A percentile compares a stretch with the other conserved stretches of the same genome.
Evolutionary conservation across 1,140 invertebrate species (phyloP).

Genomic region (Papilio polytes): DNA sequence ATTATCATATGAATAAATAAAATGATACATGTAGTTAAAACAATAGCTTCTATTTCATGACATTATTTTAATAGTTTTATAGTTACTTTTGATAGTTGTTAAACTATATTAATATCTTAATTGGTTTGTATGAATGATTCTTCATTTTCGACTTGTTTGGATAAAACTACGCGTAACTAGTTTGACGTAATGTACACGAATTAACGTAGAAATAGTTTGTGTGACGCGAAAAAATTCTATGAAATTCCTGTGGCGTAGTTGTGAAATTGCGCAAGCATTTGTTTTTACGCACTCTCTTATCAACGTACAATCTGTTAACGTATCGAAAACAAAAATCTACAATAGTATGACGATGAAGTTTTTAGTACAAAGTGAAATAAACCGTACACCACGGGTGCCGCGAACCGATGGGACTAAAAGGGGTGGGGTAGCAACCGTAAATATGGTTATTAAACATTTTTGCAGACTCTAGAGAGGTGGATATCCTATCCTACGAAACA

Average conservation of each 20-base stretch:
- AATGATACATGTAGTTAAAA: no score
- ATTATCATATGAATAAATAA: no score
- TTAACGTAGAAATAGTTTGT: background rate
- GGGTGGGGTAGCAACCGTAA: no score
- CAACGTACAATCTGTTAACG: slow-evolving; percentile 14
- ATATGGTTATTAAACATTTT: no score
- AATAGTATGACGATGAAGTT: background rate
- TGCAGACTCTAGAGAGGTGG: no score
- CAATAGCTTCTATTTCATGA: no score
- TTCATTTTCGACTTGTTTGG: background rate
- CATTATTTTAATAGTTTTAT: no score
- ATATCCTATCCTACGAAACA: no score
- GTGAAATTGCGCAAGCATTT: background rate
- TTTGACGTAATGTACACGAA: slow-evolving; percentile 15
- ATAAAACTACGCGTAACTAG: background rate
- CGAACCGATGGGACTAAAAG: no score
- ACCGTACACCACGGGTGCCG: background rate
- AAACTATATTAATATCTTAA: background rate
- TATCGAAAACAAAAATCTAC: background rate
- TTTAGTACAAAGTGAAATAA: background rate
- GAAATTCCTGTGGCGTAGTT: background rate
- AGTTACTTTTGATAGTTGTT: no score
- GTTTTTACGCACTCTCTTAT: slow-evolving; percentile 15
- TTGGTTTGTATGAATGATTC: background rate
- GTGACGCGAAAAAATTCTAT: slow-evolving; percentile 31